Percentiles rank a stretch among this genome's conserved stretches.
phyloP scores from a whole-genome alignment of 2,888 invertebrate genomes.

The Spisula subtruncata region DNA sequence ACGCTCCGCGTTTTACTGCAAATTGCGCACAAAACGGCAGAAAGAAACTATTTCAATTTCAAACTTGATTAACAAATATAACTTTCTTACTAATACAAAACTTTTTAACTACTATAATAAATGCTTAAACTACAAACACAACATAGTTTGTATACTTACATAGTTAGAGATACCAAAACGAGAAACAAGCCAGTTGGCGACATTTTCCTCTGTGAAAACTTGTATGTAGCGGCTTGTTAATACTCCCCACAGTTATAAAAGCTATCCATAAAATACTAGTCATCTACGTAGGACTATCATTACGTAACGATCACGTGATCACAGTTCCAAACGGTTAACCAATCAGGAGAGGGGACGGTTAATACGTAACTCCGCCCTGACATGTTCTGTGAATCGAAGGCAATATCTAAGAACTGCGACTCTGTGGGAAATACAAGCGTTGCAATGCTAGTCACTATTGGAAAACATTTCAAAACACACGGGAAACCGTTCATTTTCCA shows the following conservation, averaged over 20 bases:
- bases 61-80: too few species aligned
- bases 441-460: slow-evolving; percentile 12
- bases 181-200: slow-evolving; percentile 9
- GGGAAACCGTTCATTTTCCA: neutral
- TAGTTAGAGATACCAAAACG: slow-evolving; percentile 7
- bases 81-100: too few species aligned
- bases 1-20: too few species aligned
- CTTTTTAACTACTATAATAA: too few species aligned
- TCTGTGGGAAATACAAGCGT: neutral
- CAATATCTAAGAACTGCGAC: neutral
- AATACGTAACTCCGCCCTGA: slow-evolving; percentile 36
- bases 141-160: slow-evolving; percentile 18
- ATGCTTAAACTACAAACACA: neutral
- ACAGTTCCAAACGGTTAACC: neutral
- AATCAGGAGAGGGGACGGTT: neutral
- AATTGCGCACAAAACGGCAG: too few species aligned
- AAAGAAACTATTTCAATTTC: too few species aligned
- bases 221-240: slow-evolving; percentile 12
- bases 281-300: slow-evolving; percentile 2
- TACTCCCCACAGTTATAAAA: slow-evolving; percentile 6
- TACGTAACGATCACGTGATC: slow-evolving; percentile 30
- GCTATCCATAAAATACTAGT: slow-evolving; percentile 10
- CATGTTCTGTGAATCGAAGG: slow-evolving; percentile 30
- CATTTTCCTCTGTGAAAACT: slow-evolving; percentile 10
- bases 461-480: slow-evolving; percentile 25